Base-by-base conservation (phyloP, 2,797 vertebrate species). In the Melopsittacus undulatus region DNA sequence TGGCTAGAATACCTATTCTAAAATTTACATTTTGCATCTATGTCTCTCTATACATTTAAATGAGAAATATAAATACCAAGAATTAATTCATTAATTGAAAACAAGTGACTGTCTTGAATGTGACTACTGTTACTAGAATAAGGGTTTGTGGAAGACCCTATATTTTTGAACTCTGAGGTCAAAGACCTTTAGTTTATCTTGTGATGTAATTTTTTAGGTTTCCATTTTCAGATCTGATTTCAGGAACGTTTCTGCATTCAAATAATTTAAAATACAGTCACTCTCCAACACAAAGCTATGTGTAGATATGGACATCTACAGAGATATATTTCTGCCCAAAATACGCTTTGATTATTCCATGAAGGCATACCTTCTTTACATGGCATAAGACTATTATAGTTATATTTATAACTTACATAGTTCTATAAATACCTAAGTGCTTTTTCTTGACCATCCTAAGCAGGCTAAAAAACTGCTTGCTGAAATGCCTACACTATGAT, bases 401-500 rank as follows among this genome's bases (percentile, higher is more conserved):
- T 80, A 1, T 74, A 83, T 87, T 92, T 92, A 79, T 64, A 90
- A 62, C 75, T 63, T 36, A 11, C 14, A 38, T 15, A 22, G 59
- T 82, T 88, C 83, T 82, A 90, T 84, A 95, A 97, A 92, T 83
- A 43, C 29, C 19, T 13, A 27, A 63, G 27, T 73, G 59, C n/a
- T 92, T 91, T 90, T 88, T 77, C 91, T 82, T 90, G 86, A 84
- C 45, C 74, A 82, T 24, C 26, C 30, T 36, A 38, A 79, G 56
- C 56, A 48, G 4, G n/a, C 62, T 79, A 15, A 52, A 92, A 83
- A 54, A 2, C 22, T 56, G 56, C 32, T 36, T 4, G 9, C 74
- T 82, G 86, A 61, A 94, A 48, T 96, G 74, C 77, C 64, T 62
- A 3, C 34, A 6, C 34, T 77, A 2, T 26, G 83, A 66, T 79